These are phyloP conservation scores for Apodemus agrarius DNA, from an alignment of 2,797 vertebrate genomes.

Conservation along the genomic window DNA sequence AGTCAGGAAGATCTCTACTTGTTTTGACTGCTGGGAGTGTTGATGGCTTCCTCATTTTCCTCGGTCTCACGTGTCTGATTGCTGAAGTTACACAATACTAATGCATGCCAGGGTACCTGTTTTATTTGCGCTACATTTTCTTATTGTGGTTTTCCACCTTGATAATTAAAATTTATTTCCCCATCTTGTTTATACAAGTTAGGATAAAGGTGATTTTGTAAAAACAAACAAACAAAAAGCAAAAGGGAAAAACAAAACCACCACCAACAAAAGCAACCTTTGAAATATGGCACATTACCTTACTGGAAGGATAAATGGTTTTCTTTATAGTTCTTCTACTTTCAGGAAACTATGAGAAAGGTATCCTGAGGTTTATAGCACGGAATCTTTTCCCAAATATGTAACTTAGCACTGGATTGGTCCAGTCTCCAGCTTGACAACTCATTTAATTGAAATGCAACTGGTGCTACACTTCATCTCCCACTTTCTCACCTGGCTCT, in stretches of 20 bases:
- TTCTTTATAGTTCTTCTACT: background rate
- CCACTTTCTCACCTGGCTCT: constrained; percentile 21
- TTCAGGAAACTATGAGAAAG: background rate
- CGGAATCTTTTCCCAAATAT: background rate
- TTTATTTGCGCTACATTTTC: background rate
- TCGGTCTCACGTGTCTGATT: background rate
- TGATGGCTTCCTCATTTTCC: background rate
- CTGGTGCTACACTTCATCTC: background rate
- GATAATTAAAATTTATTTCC: background rate
- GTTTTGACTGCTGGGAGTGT: background rate
- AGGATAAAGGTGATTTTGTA: background rate
- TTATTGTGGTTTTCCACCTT: background rate
- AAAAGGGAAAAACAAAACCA: background rate
- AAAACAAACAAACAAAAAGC: background rate
- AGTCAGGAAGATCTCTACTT: background rate
- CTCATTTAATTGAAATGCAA: constrained; percentile 63
- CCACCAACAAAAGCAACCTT: background rate
- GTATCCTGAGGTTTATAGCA: constrained; percentile 34
- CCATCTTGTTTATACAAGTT: background rate
- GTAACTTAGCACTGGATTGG: background rate
- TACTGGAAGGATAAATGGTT: background rate
- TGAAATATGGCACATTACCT: background rate
- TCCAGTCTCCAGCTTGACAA: constrained; percentile 52
- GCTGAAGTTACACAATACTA: background rate
- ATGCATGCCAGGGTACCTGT: background rate